phyloP scores from a whole-genome alignment of 2,888 invertebrate genomes.

The Schrankia costaestrigalis region DNA sequence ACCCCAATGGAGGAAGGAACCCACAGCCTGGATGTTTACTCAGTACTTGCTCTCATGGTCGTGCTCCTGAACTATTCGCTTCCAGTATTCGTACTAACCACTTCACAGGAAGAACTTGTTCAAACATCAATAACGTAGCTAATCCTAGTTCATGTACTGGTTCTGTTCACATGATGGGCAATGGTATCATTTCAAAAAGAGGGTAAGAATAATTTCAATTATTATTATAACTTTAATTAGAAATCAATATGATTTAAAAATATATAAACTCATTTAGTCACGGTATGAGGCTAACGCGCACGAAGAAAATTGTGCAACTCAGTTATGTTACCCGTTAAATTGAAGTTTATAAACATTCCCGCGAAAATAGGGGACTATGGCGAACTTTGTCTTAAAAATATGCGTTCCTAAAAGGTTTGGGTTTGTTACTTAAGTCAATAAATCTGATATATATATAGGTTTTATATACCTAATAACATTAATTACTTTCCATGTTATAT shows the following conservation, averaged over 20 bases:
- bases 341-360: too few species aligned
- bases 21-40: slow-evolving; percentile 54
- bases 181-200: slow-evolving; percentile 35
- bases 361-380: too few species aligned
- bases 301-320: too few species aligned
- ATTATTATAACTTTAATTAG: background rate
- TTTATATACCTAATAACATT: too few species aligned
- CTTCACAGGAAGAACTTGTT: slow-evolving; percentile 44
- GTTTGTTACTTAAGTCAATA: too few species aligned
- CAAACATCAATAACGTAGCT: slow-evolving; percentile 37
- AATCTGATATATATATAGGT: too few species aligned
- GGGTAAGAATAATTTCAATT: slow-evolving; percentile 35
- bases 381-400: too few species aligned
- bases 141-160: slow-evolving; percentile 34
- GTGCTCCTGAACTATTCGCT: slow-evolving; percentile 47
- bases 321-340: too few species aligned
- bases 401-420: too few species aligned
- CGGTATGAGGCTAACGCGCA: too few species aligned
- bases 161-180: slow-evolving; percentile 40
- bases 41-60: slow-evolving; percentile 54
- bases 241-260: background rate
- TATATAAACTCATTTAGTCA: background rate
- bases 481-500: too few species aligned
- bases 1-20: slow-evolving; percentile 56
- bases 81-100: slow-evolving; percentile 48